Percentiles rank a stretch among this genome's conserved stretches.
Conservation (phyloP, 1,140 invertebrate species). For the Drosophila serrata region DNA sequence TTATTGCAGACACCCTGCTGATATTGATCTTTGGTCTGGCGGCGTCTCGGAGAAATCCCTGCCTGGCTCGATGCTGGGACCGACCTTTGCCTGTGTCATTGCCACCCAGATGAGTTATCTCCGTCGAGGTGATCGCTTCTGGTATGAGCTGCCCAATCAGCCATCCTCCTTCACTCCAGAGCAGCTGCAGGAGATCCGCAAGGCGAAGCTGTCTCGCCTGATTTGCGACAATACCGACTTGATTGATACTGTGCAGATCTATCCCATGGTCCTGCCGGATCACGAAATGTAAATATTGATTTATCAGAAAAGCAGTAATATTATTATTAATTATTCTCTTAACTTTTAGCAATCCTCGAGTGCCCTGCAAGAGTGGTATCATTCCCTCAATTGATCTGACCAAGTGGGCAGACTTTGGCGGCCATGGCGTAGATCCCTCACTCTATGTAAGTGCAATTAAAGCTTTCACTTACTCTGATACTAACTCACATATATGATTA, state of each 20-base stretch:
- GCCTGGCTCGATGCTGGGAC: constrained; percentile 95
- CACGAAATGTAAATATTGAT: constrained; percentile 92
- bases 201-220: constrained; percentile 93
- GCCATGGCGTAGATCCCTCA: constrained; percentile 86
- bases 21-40: constrained; percentile 96
- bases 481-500: not conserved
- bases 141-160: constrained; percentile 97
- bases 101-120: constrained; percentile 98
- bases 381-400: constrained; percentile 94
- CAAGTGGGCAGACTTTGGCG: constrained; percentile 93
- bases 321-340: not conserved
- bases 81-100: constrained; percentile 98
- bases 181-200: constrained; percentile 96
- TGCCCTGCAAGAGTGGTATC: constrained; percentile 94
- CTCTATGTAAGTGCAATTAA: constrained; percentile 87
- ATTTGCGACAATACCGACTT: constrained; percentile 98
- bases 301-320: not conserved
- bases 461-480: accelerated
- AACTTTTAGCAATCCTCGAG: constrained; percentile 91
- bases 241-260: constrained; percentile 96
- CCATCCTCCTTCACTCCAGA: constrained; percentile 96
- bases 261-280: constrained; percentile 96
- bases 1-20: constrained; percentile 89
- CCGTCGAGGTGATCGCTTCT: constrained; percentile 97
- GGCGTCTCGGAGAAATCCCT: constrained; percentile 96